Conservation (phyloP, 2,888 invertebrate species). For the Synanthedon tipuliformis region DNA sequence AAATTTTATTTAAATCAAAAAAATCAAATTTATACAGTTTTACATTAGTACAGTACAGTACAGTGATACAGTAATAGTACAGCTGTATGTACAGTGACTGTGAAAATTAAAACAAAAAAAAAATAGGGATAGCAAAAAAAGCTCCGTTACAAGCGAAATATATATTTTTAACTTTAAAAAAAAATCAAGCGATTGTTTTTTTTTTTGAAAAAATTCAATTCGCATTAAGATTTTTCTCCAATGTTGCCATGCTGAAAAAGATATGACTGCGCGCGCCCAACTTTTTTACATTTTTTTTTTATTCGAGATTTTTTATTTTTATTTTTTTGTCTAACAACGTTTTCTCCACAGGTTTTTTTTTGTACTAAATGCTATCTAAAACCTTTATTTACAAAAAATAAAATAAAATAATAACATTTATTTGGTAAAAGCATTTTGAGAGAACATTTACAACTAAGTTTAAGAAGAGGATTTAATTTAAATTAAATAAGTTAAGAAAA, state of each 20-base stretch:
- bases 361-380: constrained; percentile 53
- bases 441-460: neutral
- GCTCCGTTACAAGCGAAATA: too few relatives aligned
- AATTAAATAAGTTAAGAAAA: constrained; percentile 1
- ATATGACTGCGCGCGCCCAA: constrained; percentile 1
- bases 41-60: too few relatives aligned
- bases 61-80: too few relatives aligned
- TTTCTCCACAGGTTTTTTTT: constrained; percentile 52
- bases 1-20: too few relatives aligned
- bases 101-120: too few relatives aligned
- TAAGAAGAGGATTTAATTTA: constrained; percentile 6
- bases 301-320: constrained; percentile 19
- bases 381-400: constrained; percentile 45
- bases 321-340: constrained; percentile 18
- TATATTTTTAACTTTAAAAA: too few relatives aligned
- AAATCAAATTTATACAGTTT: too few relatives aligned
- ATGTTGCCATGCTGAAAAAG: neutral
- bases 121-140: too few relatives aligned
- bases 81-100: too few relatives aligned
- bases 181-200: too few relatives aligned
- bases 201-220: too few relatives aligned
- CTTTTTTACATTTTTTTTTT: neutral
- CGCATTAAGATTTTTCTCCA: too few relatives aligned
- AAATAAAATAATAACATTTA: constrained; percentile 22
- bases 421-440: constrained; percentile 60